Base-by-base conservation (phyloP, 2,888 invertebrate genomes). In the Agrilus mali region DNA sequence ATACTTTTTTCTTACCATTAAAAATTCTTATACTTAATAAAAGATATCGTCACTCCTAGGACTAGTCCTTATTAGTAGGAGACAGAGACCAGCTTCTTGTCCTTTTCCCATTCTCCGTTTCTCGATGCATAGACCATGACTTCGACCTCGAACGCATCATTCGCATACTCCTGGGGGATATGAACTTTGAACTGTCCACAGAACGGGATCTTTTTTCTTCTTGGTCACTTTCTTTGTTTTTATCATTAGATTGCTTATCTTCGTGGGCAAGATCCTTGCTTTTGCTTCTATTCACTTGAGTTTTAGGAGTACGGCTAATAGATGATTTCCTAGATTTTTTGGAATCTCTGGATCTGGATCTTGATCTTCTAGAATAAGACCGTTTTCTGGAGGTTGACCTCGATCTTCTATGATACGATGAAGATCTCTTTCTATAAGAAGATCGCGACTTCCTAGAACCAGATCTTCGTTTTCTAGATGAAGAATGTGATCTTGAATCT, bases 91-190 rank as follows among this genome's bases (percentile, higher is more conserved):
- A 27, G 27, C 10, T 27, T 10, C 27, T 27, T 10, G 10, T 27
- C 10, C 27, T 17, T 35, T 40, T 32, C 27, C 10, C 27, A 4
- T 27, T 27, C 27, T 70, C 53, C 44, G 67, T 51, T 8, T 73
- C 72, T 48, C 68, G 73, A 1, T 76, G 76, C 38, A 75, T 57
- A 0, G 80, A 79, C 77, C 79, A 78, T 13, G 78, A 78, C 50
- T 73, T 74, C 1, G 77, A 75, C 1, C 27, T 27, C 27, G 27
- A 48, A 32, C 74, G 60, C 2, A 63, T 59, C 38, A 56, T 56
- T 16, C 55, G 51, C 41, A 60, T 49, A 44, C 59, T 58, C 58
- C 54, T 56, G 13, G 63, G 64, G 7, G 64, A 61, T 47, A 64
- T 56, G 50, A 64, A 64, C 38, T 58, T 60, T 2, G 62, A 59